These are phyloP conservation scores for Agrenia bidenticulata DNA, from an alignment of 2,888 invertebrate species.

Conservation along the genomic window DNA sequence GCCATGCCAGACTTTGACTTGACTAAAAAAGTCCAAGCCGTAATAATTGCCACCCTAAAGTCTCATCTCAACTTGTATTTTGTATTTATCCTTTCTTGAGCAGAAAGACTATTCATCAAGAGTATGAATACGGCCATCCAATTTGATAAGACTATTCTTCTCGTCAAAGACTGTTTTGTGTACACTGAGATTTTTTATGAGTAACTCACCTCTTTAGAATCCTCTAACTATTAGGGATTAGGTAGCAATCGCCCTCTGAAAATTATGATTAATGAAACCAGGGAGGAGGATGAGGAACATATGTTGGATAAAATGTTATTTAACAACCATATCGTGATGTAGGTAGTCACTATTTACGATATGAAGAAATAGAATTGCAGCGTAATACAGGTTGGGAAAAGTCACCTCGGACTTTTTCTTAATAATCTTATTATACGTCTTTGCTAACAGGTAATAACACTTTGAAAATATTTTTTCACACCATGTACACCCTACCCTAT, in stretches of 20 bases:
- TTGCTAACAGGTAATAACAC: not conserved
- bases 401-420: slow-evolving; percentile 15
- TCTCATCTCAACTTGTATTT: not conserved
- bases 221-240: not conserved
- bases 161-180: slow-evolving; percentile 21
- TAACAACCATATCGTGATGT: slow-evolving; percentile 9
- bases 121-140: slow-evolving; percentile 23
- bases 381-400: slow-evolving; percentile 25
- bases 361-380: slow-evolving; percentile 16
- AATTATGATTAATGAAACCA: slow-evolving; percentile 24
- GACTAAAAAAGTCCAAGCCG: slow-evolving; percentile 4
- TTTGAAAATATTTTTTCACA: not conserved
- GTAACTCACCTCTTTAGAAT: slow-evolving; percentile 16
- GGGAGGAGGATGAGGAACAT: slow-evolving; percentile 18
- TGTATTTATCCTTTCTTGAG: slow-evolving; percentile 12
- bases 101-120: slow-evolving; percentile 19
- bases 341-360: no score
- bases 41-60: slow-evolving; percentile 26
- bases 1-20: slow-evolving; percentile 3
- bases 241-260: slow-evolving; percentile 19
- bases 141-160: slow-evolving; percentile 27
- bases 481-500: no score
- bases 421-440: slow-evolving; percentile 4
- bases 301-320: slow-evolving; percentile 25
- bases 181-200: slow-evolving; percentile 17